Evolutionary conservation across 1,140 invertebrate species (phyloP).

Genomic region (Cydia strobilella): DNA sequence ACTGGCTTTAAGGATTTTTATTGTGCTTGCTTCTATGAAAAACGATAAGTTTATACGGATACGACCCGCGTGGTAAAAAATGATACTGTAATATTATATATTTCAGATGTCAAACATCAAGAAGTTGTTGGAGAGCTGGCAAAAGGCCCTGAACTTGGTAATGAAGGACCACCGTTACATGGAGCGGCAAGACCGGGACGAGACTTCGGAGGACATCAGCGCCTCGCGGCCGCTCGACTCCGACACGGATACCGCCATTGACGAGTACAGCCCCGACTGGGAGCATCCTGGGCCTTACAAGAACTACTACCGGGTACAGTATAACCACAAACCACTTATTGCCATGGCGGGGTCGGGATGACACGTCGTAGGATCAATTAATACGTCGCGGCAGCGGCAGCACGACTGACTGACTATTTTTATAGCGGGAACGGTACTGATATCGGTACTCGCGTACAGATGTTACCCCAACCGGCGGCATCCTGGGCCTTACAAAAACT

Average conservation of each 20-base stretch:
- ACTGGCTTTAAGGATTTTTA: too few species aligned
- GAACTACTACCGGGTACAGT: constrained; percentile 21
- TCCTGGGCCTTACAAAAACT: too few species aligned
- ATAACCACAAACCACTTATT: too few species aligned
- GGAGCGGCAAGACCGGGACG: constrained; percentile 47
- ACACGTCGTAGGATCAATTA: too few species aligned
- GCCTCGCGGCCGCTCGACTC: constrained; percentile 60
- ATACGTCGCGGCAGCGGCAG: too few species aligned
- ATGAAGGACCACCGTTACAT: constrained; percentile 60
- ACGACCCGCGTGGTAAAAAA: not conserved
- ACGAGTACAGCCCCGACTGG: constrained; percentile 58
- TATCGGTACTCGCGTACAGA: too few species aligned
- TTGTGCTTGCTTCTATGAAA: too few species aligned
- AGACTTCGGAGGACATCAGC: constrained; percentile 54
- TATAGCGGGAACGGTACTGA: too few species aligned
- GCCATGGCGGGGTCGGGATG: too few species aligned
- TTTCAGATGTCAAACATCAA: constrained; percentile 68
- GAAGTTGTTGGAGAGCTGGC: constrained; percentile 68
- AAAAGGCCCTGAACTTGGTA: constrained; percentile 63
- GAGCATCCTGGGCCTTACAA: constrained; percentile 44
- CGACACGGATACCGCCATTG: constrained; percentile 54
- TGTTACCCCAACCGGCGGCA: too few species aligned
- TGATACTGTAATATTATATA: constrained; percentile 3
- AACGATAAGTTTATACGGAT: not conserved
- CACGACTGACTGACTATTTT: too few species aligned